Percentiles rank a stretch among this genome's conserved stretches.
Evolutionary conservation across 2,888 invertebrate species (phyloP).

Genomic region (Ormia ochracea): DNA sequence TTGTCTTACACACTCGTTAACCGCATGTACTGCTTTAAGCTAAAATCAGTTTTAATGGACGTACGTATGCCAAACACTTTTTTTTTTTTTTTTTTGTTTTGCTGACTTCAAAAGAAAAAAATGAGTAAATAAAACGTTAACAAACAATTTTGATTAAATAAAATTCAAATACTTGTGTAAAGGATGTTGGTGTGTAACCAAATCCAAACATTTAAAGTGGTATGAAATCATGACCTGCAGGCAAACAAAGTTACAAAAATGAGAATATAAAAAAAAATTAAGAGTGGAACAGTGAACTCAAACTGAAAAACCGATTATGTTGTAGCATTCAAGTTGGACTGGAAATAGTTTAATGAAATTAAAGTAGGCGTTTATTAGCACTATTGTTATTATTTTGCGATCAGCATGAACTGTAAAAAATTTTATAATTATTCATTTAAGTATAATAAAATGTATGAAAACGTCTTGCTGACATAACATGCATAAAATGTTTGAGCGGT

Average conservation of each 20-base stretch:
- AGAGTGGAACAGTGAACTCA: not conserved
- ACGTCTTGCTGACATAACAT: not conserved
- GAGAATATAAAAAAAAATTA: not conserved
- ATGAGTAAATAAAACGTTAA: conserved; percentile 16
- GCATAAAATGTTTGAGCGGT: not conserved
- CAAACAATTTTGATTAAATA: conserved; percentile 42
- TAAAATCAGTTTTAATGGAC: conserved; percentile 8
- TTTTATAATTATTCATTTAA: not conserved
- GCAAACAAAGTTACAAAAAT: conserved; percentile 44
- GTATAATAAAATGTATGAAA: not conserved
- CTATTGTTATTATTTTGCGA: conserved; percentile 5
- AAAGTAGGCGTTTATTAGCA: conserved; percentile 43
- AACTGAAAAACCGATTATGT: too few relatives aligned
- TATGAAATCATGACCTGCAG: conserved; percentile 52
- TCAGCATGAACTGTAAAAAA: not conserved
- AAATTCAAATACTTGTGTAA: conserved; percentile 22
- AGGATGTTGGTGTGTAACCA: not conserved
- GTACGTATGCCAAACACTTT: conserved; percentile 1
- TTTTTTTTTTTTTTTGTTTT: not conserved
- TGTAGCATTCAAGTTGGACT: not conserved
- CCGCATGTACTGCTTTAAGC: conserved; percentile 52
- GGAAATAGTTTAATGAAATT: conserved; percentile 16
- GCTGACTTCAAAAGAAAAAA: not conserved
- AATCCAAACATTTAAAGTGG: conserved; percentile 52
- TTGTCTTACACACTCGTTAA: conserved; percentile 57